Percentiles rank a stretch among this genome's conserved stretches.
phyloP scores from a whole-genome alignment of 2,797 vertebrate species.

The Orientallactaga sibirica region DNA sequence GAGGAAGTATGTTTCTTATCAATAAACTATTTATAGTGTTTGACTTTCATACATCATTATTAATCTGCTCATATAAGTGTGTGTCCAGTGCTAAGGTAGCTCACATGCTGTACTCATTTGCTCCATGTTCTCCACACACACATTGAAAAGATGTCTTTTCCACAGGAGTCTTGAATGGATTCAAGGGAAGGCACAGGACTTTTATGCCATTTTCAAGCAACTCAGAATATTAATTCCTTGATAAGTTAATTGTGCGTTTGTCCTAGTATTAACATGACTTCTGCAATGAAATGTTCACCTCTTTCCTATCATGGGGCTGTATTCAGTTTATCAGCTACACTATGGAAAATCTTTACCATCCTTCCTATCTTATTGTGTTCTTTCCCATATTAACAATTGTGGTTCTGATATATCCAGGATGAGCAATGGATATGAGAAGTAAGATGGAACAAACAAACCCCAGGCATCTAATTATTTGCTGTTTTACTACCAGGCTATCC shows the following conservation, averaged over 20 bases:
- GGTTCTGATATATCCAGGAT: not conserved
- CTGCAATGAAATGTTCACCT: not conserved
- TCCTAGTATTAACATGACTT: not conserved
- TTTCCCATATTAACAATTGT: not conserved
- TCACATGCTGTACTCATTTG: not conserved
- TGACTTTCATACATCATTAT: not conserved
- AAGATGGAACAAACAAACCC: not conserved
- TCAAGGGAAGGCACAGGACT: not conserved
- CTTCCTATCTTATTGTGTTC: not conserved
- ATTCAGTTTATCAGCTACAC: too few species aligned
- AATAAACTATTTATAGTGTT: not conserved
- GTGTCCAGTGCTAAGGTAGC: not conserved
- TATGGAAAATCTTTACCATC: too few species aligned
- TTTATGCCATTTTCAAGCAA: too few species aligned
- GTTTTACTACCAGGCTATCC: too few species aligned
- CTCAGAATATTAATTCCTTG: not conserved
- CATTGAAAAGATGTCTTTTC: not conserved
- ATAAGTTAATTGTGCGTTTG: not conserved
- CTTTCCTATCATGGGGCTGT: too few species aligned
- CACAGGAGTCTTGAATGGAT: not conserved
- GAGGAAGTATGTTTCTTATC: fast-evolving
- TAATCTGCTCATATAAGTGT: not conserved
- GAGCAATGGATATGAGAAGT: not conserved
- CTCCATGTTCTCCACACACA: not conserved
- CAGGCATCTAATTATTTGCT: not conserved